A percentile compares a stretch with the other conserved stretches of the same genome.
These are phyloP conservation scores for Megaceryle torquata DNA, from an alignment of 2,113 vertebrate genomes.

Conservation along the genomic window DNA sequence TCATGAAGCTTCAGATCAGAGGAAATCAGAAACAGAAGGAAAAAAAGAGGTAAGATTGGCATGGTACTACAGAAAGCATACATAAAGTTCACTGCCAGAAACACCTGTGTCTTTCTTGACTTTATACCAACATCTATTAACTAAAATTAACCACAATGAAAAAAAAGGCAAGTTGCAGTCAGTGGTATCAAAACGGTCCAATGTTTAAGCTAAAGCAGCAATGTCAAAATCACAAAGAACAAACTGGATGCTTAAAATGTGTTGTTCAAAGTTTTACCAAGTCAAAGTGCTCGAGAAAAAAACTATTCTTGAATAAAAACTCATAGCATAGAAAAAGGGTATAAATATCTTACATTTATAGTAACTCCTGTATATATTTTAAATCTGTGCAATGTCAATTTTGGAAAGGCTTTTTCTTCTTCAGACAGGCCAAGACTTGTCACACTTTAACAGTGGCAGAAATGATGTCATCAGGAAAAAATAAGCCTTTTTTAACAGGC, in stretches of 20 bases:
- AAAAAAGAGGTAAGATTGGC: background rate
- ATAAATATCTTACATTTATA: background rate
- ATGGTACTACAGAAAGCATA: background rate
- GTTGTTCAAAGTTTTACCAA: background rate
- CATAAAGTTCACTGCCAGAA: background rate
- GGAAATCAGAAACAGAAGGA: background rate
- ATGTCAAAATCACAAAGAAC: background rate
- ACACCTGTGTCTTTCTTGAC: background rate
- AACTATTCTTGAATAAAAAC: background rate
- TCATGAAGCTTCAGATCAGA: background rate
- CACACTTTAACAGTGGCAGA: conserved; percentile 51
- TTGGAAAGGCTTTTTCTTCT: conserved; percentile 22
- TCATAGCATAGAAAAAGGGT: background rate
- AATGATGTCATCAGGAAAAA: conserved; percentile 68
- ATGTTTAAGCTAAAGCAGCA: background rate
- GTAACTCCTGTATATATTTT: background rate
- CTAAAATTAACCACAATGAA: background rate
- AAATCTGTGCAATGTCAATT: background rate
- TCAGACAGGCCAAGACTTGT: conserved; percentile 34
- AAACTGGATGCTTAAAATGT: background rate
- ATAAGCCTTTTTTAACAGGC: conserved; percentile 26
- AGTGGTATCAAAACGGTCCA: background rate
- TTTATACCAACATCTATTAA: background rate
- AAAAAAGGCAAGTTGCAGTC: background rate
- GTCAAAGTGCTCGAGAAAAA: background rate